phyloP scores from a whole-genome alignment of 1,140 invertebrate genomes.

The Pseudomyrmex dendroicus region DNA sequence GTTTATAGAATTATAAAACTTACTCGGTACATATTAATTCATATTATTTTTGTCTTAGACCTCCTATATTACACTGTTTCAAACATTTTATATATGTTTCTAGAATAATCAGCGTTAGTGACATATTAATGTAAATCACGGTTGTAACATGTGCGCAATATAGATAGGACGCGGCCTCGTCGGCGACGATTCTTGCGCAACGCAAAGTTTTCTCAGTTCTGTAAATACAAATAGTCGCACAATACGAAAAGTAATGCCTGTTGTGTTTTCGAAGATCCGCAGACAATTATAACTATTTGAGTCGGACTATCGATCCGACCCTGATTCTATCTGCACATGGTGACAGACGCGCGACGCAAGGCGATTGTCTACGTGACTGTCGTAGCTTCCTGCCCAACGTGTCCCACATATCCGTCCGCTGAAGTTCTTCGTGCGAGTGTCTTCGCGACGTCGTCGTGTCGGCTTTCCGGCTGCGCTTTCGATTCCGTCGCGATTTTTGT shows the following conservation, averaged over 20 bases:
- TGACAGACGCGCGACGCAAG: conserved; percentile 77
- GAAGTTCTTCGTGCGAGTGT: conserved; percentile 53
- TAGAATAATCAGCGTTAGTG: too few relatives aligned
- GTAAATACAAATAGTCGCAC: conserved; percentile 12
- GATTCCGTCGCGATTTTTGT: conserved; percentile 1
- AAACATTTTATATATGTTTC: too few relatives aligned
- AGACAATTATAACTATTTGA: conserved; percentile 13
- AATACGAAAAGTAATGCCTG: conserved; percentile 7
- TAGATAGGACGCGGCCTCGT: background rate
- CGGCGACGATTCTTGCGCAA: conserved; percentile 21
- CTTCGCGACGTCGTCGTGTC: conserved; percentile 3
- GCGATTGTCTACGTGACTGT: conserved; percentile 79
- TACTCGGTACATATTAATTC: too few relatives aligned
- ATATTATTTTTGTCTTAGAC: too few relatives aligned
- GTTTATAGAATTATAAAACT: too few relatives aligned
- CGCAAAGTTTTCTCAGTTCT: conserved; percentile 30
- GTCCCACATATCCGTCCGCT: conserved; percentile 76
- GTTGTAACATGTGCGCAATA: background rate
- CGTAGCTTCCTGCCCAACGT: conserved; percentile 78
- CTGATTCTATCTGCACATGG: conserved; percentile 72
- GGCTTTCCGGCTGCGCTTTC: conserved; percentile 20
- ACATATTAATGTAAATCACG: conserved; percentile 10
- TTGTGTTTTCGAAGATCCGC: conserved; percentile 19
- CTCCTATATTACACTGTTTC: too few relatives aligned
- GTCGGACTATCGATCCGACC: conserved; percentile 66